These are phyloP conservation scores for Hypothenemus hampei DNA, from an alignment of 1,140 invertebrate species.

Conservation along the genomic window DNA sequence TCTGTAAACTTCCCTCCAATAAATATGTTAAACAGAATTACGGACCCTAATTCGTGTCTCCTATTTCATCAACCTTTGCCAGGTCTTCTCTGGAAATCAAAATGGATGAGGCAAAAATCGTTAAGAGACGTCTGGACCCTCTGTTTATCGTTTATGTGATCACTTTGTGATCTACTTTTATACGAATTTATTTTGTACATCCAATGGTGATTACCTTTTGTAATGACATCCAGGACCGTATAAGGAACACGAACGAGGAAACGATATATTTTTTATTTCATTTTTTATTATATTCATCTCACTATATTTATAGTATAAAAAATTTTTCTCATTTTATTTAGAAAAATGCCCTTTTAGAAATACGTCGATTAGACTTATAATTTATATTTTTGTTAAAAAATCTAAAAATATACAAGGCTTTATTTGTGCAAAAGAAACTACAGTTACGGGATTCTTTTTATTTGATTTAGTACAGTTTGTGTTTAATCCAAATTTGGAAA, in stretches of 20 bases:
- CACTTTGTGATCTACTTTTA: slow-evolving; percentile 2
- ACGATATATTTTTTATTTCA: background rate
- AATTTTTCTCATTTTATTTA: background rate
- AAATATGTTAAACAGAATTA: slow-evolving; percentile 12
- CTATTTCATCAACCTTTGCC: slow-evolving; percentile 8
- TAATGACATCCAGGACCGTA: background rate
- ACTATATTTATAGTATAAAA: background rate
- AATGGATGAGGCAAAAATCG: slow-evolving; percentile 9
- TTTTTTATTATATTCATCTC: background rate
- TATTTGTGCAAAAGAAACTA: too few species aligned
- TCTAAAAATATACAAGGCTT: background rate
- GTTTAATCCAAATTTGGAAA: too few species aligned
- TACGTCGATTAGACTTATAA: background rate
- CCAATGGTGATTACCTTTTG: slow-evolving; percentile 3
- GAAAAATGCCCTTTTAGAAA: too few species aligned
- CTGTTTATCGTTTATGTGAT: slow-evolving; percentile 7
- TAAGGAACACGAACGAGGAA: background rate
- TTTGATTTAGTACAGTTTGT: too few species aligned
- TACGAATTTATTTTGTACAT: background rate
- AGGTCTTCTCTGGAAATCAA: slow-evolving; percentile 3
- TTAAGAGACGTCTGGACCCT: background rate
- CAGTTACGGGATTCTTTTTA: too few species aligned
- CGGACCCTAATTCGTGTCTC: slow-evolving; percentile 5
- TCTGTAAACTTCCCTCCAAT: slow-evolving; percentile 1
- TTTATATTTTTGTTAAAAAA: background rate